Evolutionary conservation across 2,797 vertebrate species (phyloP), one percentile per base, ranked within the genome.

Genomic region (Borostomias antarcticus): DNA sequence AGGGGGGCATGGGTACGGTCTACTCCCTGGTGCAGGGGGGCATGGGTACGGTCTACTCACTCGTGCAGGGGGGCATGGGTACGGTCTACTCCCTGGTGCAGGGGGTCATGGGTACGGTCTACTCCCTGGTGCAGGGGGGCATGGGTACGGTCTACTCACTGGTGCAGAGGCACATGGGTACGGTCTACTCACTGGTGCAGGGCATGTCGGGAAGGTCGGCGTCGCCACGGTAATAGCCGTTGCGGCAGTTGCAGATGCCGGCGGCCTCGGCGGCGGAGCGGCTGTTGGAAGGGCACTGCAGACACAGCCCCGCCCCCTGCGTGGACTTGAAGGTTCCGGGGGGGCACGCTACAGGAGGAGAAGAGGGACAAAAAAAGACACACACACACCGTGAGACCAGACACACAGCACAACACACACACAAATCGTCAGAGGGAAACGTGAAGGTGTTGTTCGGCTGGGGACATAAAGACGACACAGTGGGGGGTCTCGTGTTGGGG

Each of bases 241-340:
- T 98, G 74, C 96, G 94, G 83, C 97, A 99, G 30, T 91, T 91
- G 8, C 97, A 99, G 85, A 98, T 75, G 30, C 94, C 93, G 0
- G 96, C 94, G 0, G 95, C 96, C 77, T 99, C 97, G 0, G 94
- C 79, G 0, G 89, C 94, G 64, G 97, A 98, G 64, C 96, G 95
- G 87, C 97, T 99, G 91, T 98, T 98, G 32, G 93, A 74, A 25
- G 97, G 97, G 61, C 97, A 99, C 50, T 93, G 95, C 0, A 88
- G 82, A 5, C 97, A 99, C 68, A 94, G 82, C 54, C 96, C 94
- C 0, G 88, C 73, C 0, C 96, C 96, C 86, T 98, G 97, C 79
- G 90, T 96, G 28, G 96, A 95, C 82, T 98, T 99, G 91, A 98
- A 99, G 0, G 93, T 98, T 65, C 96, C 97, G 0, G 91, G 95